Percentiles rank a stretch among this genome's conserved stretches.
phyloP scores from a whole-genome alignment of 2,888 invertebrate genomes.

The Drosophila trichaetosa region DNA sequence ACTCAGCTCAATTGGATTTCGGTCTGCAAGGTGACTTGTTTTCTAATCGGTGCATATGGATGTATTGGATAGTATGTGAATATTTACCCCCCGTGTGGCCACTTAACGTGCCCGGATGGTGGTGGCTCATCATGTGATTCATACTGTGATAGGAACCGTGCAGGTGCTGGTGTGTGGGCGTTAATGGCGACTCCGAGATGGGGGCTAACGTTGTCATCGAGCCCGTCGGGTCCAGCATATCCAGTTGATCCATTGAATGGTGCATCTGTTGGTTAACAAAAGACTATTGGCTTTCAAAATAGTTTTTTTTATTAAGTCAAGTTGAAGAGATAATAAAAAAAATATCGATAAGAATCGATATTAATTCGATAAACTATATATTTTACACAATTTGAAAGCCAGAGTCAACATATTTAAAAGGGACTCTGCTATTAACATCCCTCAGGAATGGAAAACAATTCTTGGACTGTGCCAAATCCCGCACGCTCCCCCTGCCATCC shows the following conservation, averaged over 20 bases:
- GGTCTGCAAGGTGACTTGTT: not conserved
- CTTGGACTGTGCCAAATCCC: not conserved
- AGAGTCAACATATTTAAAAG: not conserved
- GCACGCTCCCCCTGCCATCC: not conserved
- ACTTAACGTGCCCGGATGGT: conserved; percentile 88
- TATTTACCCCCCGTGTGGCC: conserved; percentile 87
- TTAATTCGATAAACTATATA: not conserved
- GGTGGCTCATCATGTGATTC: conserved; percentile 94
- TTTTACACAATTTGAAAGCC: not conserved
- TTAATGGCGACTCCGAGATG: conserved; percentile 91
- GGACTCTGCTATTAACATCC: not conserved
- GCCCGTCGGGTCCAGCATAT: conserved; percentile 95
- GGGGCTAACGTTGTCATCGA: conserved; percentile 96
- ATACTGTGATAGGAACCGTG: conserved; percentile 91
- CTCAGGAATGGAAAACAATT: not conserved
- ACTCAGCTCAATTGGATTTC: not conserved
- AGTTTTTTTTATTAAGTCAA: too few species aligned
- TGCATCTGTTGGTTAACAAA: conserved; percentile 89
- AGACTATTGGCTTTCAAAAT: not conserved
- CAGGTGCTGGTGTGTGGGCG: conserved; percentile 91
- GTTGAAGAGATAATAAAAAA: not conserved
- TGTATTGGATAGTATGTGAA: conserved; percentile 16
- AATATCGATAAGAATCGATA: not conserved
- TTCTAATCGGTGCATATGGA: not conserved
- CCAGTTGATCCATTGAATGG: conserved; percentile 96